phyloP scores from a whole-genome alignment of 2,888 invertebrate genomes.

The Lissocephala sabroskyi region DNA sequence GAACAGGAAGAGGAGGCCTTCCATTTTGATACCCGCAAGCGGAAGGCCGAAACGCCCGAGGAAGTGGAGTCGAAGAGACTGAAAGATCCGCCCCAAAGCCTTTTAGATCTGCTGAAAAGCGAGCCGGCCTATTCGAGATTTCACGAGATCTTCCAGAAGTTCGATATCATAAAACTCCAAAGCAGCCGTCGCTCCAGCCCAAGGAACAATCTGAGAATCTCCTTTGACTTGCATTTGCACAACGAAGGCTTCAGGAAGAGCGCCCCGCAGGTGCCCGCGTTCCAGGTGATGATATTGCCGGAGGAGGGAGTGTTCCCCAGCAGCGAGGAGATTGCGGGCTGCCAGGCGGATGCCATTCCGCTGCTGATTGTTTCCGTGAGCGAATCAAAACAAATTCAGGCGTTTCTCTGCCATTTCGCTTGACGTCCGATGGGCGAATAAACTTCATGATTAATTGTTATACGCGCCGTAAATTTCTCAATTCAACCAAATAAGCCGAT shows the following conservation, averaged over 20 bases:
- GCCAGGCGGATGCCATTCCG: constrained; percentile 49
- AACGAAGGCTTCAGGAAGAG: constrained; percentile 61
- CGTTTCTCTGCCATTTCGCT: constrained; percentile 68
- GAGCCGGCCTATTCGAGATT: constrained; percentile 55
- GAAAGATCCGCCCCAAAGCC: constrained; percentile 29
- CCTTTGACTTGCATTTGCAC: constrained; percentile 66
- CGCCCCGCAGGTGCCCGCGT: constrained; percentile 54
- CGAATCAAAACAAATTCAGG: constrained; percentile 70
- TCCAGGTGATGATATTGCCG: constrained; percentile 58
- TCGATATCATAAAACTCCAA: constrained; percentile 57
- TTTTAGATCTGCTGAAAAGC: constrained; percentile 53
- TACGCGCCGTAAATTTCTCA: too few relatives aligned
- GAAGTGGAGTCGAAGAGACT: constrained; percentile 9
- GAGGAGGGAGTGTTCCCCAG: constrained; percentile 54
- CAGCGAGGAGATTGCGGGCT: constrained; percentile 49
- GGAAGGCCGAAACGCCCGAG: constrained; percentile 20
- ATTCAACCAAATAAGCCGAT: too few relatives aligned
- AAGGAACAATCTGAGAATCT: constrained; percentile 47
- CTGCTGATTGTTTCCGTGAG: constrained; percentile 67
- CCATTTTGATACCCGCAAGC: constrained; percentile 38
- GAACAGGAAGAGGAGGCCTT: constrained; percentile 13
- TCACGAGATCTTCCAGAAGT: constrained; percentile 50
- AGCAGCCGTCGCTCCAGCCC: too few relatives aligned
- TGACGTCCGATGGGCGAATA: too few relatives aligned
- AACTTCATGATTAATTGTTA: too few relatives aligned